These are phyloP conservation scores for Actias luna DNA, from an alignment of 2,888 invertebrate species.

Conservation along the genomic window DNA sequence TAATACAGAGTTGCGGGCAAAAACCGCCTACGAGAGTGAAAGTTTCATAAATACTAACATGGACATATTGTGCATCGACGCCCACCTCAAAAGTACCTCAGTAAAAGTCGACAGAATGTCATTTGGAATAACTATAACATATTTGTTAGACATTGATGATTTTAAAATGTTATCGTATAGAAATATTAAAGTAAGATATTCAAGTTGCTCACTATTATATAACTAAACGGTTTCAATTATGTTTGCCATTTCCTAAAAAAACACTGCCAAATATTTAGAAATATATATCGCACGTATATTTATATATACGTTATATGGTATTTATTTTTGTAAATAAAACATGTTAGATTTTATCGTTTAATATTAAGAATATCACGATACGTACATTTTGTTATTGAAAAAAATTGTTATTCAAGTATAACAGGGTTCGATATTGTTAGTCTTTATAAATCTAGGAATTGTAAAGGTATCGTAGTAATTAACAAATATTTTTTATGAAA, in stretches of 20 bases:
- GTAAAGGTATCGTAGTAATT: neutral
- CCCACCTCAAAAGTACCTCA: neutral
- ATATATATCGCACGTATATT: neutral
- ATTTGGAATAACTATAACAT: conserved; percentile 26
- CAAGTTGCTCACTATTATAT: neutral
- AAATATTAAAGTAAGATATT: neutral
- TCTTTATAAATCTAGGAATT: neutral
- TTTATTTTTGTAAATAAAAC: conserved; percentile 8
- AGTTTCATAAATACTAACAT: conserved; percentile 50
- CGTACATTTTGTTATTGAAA: conserved; percentile 4
- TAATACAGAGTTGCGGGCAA: conserved; percentile 41
- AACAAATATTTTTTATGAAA: conserved; percentile 6
- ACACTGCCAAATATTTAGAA: conserved; percentile 14
- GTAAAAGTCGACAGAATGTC: conserved; percentile 11
- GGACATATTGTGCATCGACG: conserved; percentile 38
- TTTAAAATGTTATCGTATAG: conserved; percentile 16
- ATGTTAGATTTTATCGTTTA: neutral
- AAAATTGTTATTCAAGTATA: neutral
- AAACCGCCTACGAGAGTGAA: conserved; percentile 45
- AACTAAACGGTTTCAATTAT: no score
- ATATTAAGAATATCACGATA: neutral
- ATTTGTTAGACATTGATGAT: conserved; percentile 20
- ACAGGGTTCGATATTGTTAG: conserved; percentile 7
- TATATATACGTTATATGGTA: neutral
- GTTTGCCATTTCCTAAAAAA: neutral